phyloP scores from a whole-genome alignment of 2,888 invertebrate species.

The Eupithecia insigniata region DNA sequence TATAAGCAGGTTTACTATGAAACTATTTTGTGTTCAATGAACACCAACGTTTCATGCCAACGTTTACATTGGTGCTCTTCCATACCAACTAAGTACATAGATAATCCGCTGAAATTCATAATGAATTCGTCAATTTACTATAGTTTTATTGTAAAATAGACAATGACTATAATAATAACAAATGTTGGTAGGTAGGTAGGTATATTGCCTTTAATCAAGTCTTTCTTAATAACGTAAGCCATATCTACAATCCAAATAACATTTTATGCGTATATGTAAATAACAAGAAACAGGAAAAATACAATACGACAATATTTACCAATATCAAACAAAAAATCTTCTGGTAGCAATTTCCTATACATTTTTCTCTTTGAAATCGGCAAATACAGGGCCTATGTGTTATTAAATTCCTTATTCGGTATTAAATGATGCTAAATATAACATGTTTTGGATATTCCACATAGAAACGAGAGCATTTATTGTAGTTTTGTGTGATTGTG shows the following conservation, averaged over 20 bases:
- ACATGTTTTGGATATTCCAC: background rate
- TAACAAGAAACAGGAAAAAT: constrained; percentile 4
- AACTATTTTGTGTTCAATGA: no score
- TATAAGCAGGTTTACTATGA: no score
- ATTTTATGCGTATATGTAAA: background rate
- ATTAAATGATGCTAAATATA: constrained; percentile 21
- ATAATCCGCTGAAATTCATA: no score
- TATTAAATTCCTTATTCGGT: constrained; percentile 45
- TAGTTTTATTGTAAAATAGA: background rate
- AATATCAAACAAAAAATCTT: constrained; percentile 41
- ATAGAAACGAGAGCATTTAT: background rate
- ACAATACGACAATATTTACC: constrained; percentile 22
- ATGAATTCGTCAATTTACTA: no score
- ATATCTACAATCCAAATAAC: background rate
- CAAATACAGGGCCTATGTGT: constrained; percentile 35
- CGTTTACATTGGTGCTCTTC: no score
- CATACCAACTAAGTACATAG: no score
- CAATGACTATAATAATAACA: background rate
- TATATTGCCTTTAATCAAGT: background rate
- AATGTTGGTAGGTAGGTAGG: no score
- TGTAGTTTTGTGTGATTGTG: background rate
- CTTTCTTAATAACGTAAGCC: background rate
- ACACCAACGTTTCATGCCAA: no score
- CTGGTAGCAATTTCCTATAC: constrained; percentile 32
- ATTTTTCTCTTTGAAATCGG: constrained; percentile 43